Evolutionary conservation across 1,140 invertebrate genomes (phyloP), one percentile per base, ranked within the genome.

Genomic region (Neodiprion pinetum): DNA sequence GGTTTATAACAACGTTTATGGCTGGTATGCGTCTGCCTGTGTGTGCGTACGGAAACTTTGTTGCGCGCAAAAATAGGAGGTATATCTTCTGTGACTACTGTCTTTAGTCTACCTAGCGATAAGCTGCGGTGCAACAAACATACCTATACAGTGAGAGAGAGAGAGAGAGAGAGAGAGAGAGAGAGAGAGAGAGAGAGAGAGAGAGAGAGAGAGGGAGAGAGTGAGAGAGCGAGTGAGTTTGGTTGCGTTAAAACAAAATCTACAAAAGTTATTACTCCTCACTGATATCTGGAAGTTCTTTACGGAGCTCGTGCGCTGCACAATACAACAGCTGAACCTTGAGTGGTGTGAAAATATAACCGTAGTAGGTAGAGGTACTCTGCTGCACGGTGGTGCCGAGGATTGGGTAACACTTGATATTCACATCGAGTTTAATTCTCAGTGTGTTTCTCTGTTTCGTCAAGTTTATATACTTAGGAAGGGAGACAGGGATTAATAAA

Each of bases 301-400:
- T 67, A 66, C 48, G 28, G 65, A 48, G 73, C 72, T 12, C 10
- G 49, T 28, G 53, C 72, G 65, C 61, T 47, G 9, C 48, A n/a
- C 53, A 23, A 23, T n/a, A 68, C 67, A 65, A 53, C 72, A 48
- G 48, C 61, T 40, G 12, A 28, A 70, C 17, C 9, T 17, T 67
- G 66, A 28, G 28, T 68, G 48, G 1, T n/a, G 21, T 50, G 49
- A 48, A 68, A 50, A 28, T 69, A 47, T 69, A 28, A 12, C 72
- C 47, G 72, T 68, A 23, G n/a, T 47, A 74, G 61, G 66, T 21
- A 70, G 23, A 70, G 23, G 66, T 50, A 49, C 66, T 65, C 28
- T 75, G 78, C 75, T 75, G 71, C 77, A 77, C 74, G 77, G 75
- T 77, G 73, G 75, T 78, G 77, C 67, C 79, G 79, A 74, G 77